Evolutionary conservation across 2,113 vertebrate species (phyloP), one percentile per base, ranked within the genome.

Genomic region (Salvelinus namaycush): DNA sequence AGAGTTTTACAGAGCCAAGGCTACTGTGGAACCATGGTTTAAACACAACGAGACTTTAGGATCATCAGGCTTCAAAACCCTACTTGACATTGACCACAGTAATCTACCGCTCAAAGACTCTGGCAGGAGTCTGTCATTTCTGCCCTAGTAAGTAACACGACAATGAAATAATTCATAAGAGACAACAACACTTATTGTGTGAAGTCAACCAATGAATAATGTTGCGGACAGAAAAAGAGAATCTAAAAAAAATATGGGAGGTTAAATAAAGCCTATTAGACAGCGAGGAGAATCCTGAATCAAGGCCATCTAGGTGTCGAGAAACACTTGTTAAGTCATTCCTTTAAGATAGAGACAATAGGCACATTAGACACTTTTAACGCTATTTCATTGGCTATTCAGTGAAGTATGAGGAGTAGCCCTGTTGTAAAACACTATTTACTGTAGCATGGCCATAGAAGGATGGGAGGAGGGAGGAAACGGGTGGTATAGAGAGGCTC

Each of bases 11-110:
- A 65, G 66, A 24, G 89, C 88, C 88, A 89, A 84, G 79, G 60
- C 71, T 3, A 72, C 73, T 65, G 54, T 29, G 4, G 79, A 76
- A 81, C 66, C 74, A 75, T 78, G 84, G 80, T 79, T 78, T 82
- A 82, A 29, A 8, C 27, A 18, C 3, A 16, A 34, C 80, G 78
- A 87, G 81, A 89, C 75, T 76, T 76, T 76, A 67, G 76, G 74
- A 85, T 89, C 84, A 88, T 86, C 87, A 87, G 84, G 77, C 77
- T 71, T 78, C n/a, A 62, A 73, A 60, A 39, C 49, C 12, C 51
- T 54, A n/a, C 59, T 62, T 62, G 59, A n/a, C 59, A 24, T 62
- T 62, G 59, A 62, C 59, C n/a, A 14, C 18, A 57, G 14, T 20
- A 57, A 3, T 18, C 18, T 57, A 6, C 5, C 22, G 59, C n/a